Evolutionary conservation across 2,797 vertebrate genomes (phyloP), one percentile per base, ranked within the genome.

Genomic region (Phataginus tetradactyla): DNA sequence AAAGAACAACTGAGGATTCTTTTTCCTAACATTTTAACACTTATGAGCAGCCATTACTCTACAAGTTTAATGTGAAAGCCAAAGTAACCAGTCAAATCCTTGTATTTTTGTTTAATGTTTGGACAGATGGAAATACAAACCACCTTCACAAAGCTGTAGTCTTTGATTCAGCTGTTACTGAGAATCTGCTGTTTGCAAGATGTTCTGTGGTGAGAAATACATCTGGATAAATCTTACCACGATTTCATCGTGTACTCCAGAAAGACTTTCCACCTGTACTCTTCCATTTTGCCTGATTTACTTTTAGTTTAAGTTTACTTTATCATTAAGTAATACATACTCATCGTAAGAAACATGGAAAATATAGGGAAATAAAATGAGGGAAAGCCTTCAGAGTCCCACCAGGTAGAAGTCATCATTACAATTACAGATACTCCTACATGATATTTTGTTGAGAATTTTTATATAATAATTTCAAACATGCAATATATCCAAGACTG

Each of bases 301-400:
- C 57, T 94, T 91, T 63, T 42, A 84, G 81, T 68, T 87, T 86
- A 72, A 51, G 39, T 86, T 95, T 87, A 61, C 80, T 90, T 93
- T 89, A 27, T 66, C 45, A 79, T 80, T 90, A 91, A 42, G 59
- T 79, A 83, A 83, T 34, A 49, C 18, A 34, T 25, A 1, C 34
- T 78, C 9, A 69, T 74, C 85, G 29, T 27, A 94, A 86, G 34
- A 95, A 93, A 95, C 42, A 9, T 89, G 25, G 64, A 78, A 87
- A 90, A 66, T 27, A 75, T 4, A 83, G 32, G 86, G 12, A 84
- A 81, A 71, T 20, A 64, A 39, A 93, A 69, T 59, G 45, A 83
- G 3, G 4, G 7, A 68, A 64, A 63, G 1, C 34, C 90, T 21
- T 32, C n/a, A 29, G 27, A 42, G 32, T 94, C 23, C 11, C 32